Evolutionary conservation across 2,113 vertebrate genomes (phyloP), one percentile per base, ranked within the genome.

Genomic region (Tachycineta bicolor): DNA sequence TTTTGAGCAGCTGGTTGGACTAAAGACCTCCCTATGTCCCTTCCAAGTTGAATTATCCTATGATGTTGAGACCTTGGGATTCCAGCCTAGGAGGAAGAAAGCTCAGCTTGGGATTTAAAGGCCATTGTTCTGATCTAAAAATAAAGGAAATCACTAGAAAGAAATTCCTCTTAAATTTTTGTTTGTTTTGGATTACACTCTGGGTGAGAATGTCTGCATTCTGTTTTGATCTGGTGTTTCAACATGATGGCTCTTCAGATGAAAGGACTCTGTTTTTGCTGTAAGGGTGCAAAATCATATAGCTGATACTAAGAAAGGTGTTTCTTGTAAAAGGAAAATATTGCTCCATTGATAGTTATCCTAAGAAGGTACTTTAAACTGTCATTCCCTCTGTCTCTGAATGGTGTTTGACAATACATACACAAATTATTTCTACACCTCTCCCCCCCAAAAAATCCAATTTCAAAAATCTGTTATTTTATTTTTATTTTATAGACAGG

Each of bases 401-500:
- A 91, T 70, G 9, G 7, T 58, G 15, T 65, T 37, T 74, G 26
- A 37, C 31, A 87, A 87, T 33, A 46, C 2, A 33, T 37, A 53
- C 7, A 46, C 9, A 91, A 81, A 70, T 44, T n/a, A 47, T 53
- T 74, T 52, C 41, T 39, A 8, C 24, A 19, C 8, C 3, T 5
- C n/a, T n/a, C n/a, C 6, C 10, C 0, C 2, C 7, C 19, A 5
- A 6, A 76, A 50, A 60, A 31, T 5, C 13, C 2, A 14, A 31
- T 60, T 84, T 69, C 64, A 71, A 29, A 11, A 60, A 47, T 44
- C 28, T 55, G 29, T 17, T 5, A 12, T 78, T 70, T 82, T 74
- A 9, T 78, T 16, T 65, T 41, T 69, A 44, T 44, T 74, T 5
- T 26, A 19, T 23, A 34, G 39, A 7, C 26, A 77, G 31, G 34